Percentiles rank a stretch among this genome's conserved stretches.
These are phyloP conservation scores for Galbula dea DNA, from an alignment of 2,113 vertebrate species.

Conservation along the genomic window DNA sequence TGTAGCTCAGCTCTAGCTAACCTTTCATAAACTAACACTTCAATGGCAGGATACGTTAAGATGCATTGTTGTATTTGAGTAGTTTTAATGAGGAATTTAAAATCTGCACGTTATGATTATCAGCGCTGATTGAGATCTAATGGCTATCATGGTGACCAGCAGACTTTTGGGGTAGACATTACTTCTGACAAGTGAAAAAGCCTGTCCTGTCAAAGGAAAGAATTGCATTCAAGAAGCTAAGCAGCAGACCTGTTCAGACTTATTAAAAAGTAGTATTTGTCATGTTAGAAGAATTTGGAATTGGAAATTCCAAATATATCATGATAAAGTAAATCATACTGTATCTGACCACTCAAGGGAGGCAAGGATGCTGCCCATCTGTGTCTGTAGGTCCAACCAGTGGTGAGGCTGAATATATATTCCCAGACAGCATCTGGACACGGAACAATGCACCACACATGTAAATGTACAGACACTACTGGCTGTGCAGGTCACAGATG, in stretches of 20 bases:
- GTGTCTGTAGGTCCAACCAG: background rate
- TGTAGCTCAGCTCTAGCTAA: background rate
- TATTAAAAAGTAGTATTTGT: background rate
- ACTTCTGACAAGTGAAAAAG: background rate
- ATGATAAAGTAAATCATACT: background rate
- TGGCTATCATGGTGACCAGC: background rate
- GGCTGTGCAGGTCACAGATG: rapidly evolving
- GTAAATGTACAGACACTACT: background rate
- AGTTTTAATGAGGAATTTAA: background rate
- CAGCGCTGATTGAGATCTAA: background rate
- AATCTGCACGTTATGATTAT: background rate
- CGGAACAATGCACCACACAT: background rate
- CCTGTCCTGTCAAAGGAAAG: background rate
- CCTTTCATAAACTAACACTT: background rate
- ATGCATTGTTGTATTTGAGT: background rate
- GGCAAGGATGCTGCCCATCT: background rate
- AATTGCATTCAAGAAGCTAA: background rate
- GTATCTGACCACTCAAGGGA: background rate
- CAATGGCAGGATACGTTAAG: background rate
- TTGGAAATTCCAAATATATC: background rate
- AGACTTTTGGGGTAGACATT: background rate
- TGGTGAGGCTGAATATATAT: background rate
- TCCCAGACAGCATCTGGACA: background rate
- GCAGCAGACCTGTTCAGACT: background rate
- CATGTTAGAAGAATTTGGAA: background rate